These are phyloP conservation scores for Azorinus chamasolen DNA, from an alignment of 2,888 invertebrate genomes.

Conservation along the genomic window DNA sequence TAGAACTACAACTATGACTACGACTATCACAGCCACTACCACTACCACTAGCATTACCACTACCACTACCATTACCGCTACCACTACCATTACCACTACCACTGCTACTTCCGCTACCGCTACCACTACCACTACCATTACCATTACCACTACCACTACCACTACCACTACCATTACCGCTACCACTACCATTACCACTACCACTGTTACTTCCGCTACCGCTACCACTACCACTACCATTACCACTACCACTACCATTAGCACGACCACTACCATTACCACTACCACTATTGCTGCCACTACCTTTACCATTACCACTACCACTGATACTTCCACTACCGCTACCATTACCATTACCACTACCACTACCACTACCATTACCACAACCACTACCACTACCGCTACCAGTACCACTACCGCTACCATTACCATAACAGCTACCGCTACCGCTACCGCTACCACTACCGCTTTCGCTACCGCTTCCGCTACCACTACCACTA, in stretches of 20 bases:
- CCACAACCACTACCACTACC: too few relatives aligned
- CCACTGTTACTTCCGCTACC: background rate
- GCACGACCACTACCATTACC: too few relatives aligned
- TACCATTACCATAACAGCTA: background rate
- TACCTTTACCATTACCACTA: slow-evolving; percentile 1
- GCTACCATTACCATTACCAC: background rate
- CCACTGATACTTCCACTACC: too few relatives aligned
- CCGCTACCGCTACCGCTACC: background rate
- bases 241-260: too few relatives aligned
- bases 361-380: slow-evolving; percentile 4
- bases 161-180: background rate
- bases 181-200: slow-evolving; percentile 5
- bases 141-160: slow-evolving; percentile 5
- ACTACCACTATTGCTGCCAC: background rate
- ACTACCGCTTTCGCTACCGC: background rate
- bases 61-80: too few relatives aligned
- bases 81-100: too few relatives aligned
- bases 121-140: slow-evolving; percentile 1
- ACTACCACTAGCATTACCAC: too few relatives aligned
- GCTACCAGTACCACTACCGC: too few relatives aligned
- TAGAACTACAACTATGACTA: too few relatives aligned
- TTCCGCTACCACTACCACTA: background rate
- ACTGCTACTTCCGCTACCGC: too few relatives aligned
- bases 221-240: slow-evolving; percentile 3
- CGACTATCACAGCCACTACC: too few relatives aligned